Conservation (phyloP, 2,113 vertebrate species). For the Raja brachyura region DNA sequence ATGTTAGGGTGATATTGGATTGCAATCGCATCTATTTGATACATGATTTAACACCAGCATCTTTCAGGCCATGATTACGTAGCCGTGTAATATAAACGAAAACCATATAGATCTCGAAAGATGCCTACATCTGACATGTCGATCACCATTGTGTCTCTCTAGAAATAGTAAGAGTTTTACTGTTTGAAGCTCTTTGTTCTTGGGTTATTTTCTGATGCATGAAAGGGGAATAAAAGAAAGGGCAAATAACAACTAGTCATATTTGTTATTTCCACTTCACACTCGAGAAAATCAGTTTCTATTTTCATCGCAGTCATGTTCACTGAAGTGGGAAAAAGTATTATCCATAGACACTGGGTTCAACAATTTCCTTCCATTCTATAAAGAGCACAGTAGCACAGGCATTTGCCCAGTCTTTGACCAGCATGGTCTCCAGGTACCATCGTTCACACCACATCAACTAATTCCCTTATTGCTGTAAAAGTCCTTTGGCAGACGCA, state of each 20-base stretch:
- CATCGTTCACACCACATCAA: not conserved
- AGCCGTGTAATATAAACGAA: not conserved
- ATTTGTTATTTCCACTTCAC: not conserved
- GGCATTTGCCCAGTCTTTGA: not conserved
- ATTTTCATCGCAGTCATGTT: not conserved
- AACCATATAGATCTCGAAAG: not conserved
- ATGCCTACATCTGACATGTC: not conserved
- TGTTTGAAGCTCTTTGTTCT: not conserved
- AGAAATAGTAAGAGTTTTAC: not conserved
- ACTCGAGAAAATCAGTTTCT: not conserved
- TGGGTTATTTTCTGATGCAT: not conserved
- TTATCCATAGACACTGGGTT: too few relatives aligned
- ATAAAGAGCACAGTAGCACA: not conserved
- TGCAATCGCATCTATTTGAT: not conserved
- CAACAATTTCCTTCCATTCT: not conserved
- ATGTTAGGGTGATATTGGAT: not conserved
- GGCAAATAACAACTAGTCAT: not conserved
- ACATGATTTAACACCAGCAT: not conserved
- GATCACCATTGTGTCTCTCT: not conserved
- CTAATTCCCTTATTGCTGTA: not conserved
- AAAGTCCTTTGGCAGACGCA: not conserved
- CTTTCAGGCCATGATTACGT: not conserved
- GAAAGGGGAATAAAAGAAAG: too few relatives aligned
- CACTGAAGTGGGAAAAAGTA: not conserved
- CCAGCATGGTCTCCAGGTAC: not conserved